phyloP scores from a whole-genome alignment of 2,113 vertebrate species.

The Pelvicachromis taeniatus region DNA sequence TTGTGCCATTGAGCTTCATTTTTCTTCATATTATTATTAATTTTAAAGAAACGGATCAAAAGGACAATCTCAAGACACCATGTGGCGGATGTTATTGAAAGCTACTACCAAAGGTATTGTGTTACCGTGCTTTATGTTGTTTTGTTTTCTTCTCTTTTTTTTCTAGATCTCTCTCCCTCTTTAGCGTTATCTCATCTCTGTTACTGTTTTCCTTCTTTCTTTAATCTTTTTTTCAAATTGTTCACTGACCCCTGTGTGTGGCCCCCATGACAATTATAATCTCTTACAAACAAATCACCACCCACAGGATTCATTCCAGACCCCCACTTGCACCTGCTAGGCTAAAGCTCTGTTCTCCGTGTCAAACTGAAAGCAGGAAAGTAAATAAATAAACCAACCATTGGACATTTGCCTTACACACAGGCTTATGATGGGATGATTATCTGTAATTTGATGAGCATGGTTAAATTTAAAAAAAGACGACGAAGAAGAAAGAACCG shows the following conservation, averaged over 20 bases:
- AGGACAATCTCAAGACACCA: conserved; percentile 87
- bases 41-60: conserved; percentile 90
- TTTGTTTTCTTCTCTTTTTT: background rate
- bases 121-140: conserved; percentile 1
- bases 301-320: conserved; percentile 61
- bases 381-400: conserved; percentile 30
- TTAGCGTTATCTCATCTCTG: conserved; percentile 3
- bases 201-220: background rate
- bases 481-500: background rate
- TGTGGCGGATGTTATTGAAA: conserved; percentile 80
- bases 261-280: conserved; percentile 65
- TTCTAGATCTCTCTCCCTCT: background rate
- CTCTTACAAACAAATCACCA: conserved; percentile 66
- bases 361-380: conserved; percentile 22
- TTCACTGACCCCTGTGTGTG: background rate
- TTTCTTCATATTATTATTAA: conserved; percentile 24
- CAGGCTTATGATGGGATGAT: conserved; percentile 63
- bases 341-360: conserved; percentile 41
- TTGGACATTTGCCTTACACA: conserved; percentile 54
- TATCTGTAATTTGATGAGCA: conserved; percentile 62
- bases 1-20: background rate
- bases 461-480: conserved; percentile 32
- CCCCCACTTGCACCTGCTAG: conserved; percentile 66
- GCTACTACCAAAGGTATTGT: conserved; percentile 87
- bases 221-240: background rate